Evolutionary conservation across 1,140 invertebrate species (phyloP).

Genomic region (Steinernema feltiae): DNA sequence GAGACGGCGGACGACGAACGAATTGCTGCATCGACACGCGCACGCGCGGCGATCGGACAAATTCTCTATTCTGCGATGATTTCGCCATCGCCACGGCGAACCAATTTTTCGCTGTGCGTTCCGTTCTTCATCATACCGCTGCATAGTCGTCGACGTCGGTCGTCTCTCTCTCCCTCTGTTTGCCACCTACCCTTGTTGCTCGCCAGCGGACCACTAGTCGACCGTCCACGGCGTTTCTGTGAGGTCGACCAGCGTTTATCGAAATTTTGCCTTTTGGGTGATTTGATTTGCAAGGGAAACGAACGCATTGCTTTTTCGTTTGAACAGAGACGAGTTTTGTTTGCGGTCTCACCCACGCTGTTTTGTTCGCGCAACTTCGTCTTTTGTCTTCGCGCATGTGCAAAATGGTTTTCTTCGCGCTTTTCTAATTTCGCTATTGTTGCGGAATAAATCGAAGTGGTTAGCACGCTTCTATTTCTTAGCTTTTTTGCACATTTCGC

Average conservation of each 20-base stretch:
- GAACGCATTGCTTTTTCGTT: background rate
- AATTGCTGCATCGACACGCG: background rate
- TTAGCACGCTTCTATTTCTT: background rate
- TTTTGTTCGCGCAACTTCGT: too few relatives aligned
- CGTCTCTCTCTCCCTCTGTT: background rate
- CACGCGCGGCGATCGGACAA: background rate
- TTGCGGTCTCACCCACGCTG: background rate
- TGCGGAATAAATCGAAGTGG: background rate
- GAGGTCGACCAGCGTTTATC: background rate
- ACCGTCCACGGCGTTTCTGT: background rate
- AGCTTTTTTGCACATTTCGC: too few relatives aligned
- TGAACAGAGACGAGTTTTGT: background rate
- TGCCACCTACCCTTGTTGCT: too few relatives aligned
- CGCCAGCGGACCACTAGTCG: background rate
- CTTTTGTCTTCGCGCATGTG: too few relatives aligned
- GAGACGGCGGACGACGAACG: background rate
- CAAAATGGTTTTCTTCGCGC: too few relatives aligned
- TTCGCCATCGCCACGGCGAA: conserved; percentile 13
- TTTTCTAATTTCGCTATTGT: background rate
- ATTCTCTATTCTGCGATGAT: background rate
- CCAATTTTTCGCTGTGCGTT: conserved; percentile 9
- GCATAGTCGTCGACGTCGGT: background rate
- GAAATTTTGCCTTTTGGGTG: background rate
- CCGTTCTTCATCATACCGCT: background rate
- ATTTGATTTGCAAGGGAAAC: background rate